Conservation (phyloP, 2,113 vertebrate genomes). For the Myotis brandtii region DNA sequence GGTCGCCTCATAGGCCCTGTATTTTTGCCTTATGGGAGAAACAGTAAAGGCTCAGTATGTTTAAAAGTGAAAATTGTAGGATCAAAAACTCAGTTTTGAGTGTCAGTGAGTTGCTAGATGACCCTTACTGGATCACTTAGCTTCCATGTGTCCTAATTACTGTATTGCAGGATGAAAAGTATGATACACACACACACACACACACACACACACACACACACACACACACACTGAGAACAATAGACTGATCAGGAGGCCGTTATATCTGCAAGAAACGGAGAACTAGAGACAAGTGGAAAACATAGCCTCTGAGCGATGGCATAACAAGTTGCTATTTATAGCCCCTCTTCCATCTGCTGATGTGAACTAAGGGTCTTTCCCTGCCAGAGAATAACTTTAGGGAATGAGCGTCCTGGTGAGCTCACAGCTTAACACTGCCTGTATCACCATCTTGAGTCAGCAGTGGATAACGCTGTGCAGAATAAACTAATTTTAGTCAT, state of each 20-base stretch:
- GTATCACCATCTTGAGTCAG: slow-evolving; percentile 87
- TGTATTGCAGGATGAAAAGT: neutral
- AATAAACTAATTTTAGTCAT: slow-evolving; percentile 79
- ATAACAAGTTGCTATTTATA: slow-evolving; percentile 80
- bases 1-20: neutral
- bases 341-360: slow-evolving; percentile 39
- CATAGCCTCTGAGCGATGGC: slow-evolving; percentile 18
- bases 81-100: neutral
- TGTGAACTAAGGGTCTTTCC: slow-evolving; percentile 79
- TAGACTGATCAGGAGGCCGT: neutral
- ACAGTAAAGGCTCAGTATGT: neutral
- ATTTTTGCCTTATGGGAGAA: neutral
- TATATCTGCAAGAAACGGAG: neutral
- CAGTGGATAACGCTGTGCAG: slow-evolving; percentile 78
- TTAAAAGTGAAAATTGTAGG: neutral
- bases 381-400: slow-evolving; percentile 85
- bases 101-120: neutral
- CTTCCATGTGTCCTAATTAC: neutral
- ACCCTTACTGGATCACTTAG: neutral
- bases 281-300: neutral
- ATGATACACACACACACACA: neutral
- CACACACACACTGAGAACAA: neutral
- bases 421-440: slow-evolving; percentile 82
- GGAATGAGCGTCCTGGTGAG: slow-evolving; percentile 81
- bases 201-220: neutral